A percentile compares a stretch with the other conserved stretches of the same genome.
These are phyloP conservation scores for Amblyopsis hoosieri DNA, from an alignment of 2,797 vertebrate genomes.

Conservation along the genomic window DNA sequence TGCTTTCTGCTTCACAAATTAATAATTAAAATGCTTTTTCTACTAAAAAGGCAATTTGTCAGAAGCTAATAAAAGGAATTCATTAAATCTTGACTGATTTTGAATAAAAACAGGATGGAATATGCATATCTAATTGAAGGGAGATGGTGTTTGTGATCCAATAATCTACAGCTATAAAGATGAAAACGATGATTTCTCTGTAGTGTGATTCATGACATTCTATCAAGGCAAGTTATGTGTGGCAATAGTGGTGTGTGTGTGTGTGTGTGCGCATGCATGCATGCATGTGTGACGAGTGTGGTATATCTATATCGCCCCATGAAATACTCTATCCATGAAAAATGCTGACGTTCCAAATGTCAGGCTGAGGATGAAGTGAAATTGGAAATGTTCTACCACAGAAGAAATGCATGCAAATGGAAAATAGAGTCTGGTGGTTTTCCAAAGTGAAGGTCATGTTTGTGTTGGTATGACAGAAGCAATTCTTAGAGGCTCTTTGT, in stretches of 20 bases:
- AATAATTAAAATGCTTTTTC: constrained; percentile 64
- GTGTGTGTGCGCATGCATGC: not conserved
- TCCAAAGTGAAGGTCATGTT: constrained; percentile 23
- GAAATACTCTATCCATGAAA: constrained; percentile 38
- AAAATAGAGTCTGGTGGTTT: constrained; percentile 24
- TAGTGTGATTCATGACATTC: constrained; percentile 13
- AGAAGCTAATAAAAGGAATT: constrained; percentile 64
- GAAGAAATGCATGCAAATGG: constrained; percentile 50
- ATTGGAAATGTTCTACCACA: constrained; percentile 44
- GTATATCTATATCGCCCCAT: constrained; percentile 27
- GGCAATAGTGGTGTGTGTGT: constrained; percentile 11
- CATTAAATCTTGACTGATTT: constrained; percentile 67
- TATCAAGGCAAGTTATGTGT: constrained; percentile 10
- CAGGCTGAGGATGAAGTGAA: constrained; percentile 39
- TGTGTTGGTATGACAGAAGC: constrained; percentile 43
- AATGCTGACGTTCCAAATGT: constrained; percentile 40
- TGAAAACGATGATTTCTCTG: constrained; percentile 14
- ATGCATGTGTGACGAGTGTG: constrained; percentile 5
- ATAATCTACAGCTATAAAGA: constrained; percentile 34
- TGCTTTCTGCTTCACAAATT: constrained; percentile 55
- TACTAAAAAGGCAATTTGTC: constrained; percentile 67
- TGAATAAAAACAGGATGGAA: constrained; percentile 50
- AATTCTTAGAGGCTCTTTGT: constrained; percentile 45
- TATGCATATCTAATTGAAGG: constrained; percentile 58
- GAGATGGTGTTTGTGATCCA: constrained; percentile 50